Base-by-base conservation (phyloP, 2,888 invertebrate species). In the Mellilla xanthometata region DNA sequence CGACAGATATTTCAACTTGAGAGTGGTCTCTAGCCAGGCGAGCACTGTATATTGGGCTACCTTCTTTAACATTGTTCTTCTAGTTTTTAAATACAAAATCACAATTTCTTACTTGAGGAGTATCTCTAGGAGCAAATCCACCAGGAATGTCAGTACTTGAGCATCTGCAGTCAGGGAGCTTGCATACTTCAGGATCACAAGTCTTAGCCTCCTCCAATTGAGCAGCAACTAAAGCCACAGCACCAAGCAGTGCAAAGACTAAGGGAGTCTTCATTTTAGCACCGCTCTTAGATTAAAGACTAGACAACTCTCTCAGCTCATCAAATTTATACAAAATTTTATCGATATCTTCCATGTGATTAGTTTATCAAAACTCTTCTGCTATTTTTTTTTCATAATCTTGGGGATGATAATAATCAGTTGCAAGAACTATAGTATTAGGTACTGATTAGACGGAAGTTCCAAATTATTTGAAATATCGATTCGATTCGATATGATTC, bases 31-130 rank as follows among this genome's bases (percentile, higher is more conserved):
- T n/a, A n/a, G n/a, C n/a, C n/a, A n/a, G n/a, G n/a, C n/a, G n/a
- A n/a, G n/a, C n/a, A n/a, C n/a, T n/a, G n/a, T n/a, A n/a, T n/a
- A n/a, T n/a, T n/a, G n/a, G n/a, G n/a, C n/a, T n/a, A n/a, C n/a
- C n/a, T n/a, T n/a, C n/a, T n/a, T n/a, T n/a, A n/a, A n/a, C n/a
- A n/a, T n/a, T n/a, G n/a, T n/a, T n/a, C n/a, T n/a, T n/a, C n/a
- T n/a, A n/a, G n/a, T n/a, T n/a, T n/a, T n/a, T n/a, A n/a, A n/a
- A n/a, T n/a, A n/a, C n/a, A n/a, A n/a, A n/a, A n/a, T n/a, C n/a
- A n/a, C n/a, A n/a, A n/a, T n/a, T n/a, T 19, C 54, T 51, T 66
- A 92, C 92, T 81, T 92, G 92, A 6, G 92, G 92, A 9, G 81
- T 85, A 46, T 91, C 72, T 9, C 74, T 66, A 0, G 79, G 48